These are phyloP conservation scores for Centropristis striata DNA, from an alignment of 2,113 vertebrate species.

Conservation along the genomic window DNA sequence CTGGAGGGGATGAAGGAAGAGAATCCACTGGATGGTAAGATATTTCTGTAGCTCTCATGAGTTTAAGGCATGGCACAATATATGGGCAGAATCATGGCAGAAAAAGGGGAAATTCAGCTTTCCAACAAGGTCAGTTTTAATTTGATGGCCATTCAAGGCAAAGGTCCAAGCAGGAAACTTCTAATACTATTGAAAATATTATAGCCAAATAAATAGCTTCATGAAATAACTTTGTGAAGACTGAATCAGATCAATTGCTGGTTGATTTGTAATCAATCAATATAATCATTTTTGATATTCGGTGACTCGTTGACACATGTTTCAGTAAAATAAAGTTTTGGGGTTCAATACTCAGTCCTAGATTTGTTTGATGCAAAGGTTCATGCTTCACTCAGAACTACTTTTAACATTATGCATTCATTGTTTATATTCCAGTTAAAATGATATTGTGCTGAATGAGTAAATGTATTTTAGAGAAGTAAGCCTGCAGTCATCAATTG, in stretches of 20 bases:
- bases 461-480: neutral
- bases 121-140: neutral
- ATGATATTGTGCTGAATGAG: neutral
- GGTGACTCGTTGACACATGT: neutral
- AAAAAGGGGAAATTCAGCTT: neutral
- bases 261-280: too few relatives aligned
- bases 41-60: neutral
- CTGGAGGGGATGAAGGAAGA: slow-evolving; percentile 84
- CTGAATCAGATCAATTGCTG: too few relatives aligned
- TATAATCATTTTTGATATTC: neutral
- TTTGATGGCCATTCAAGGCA: neutral
- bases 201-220: too few relatives aligned
- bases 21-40: slow-evolving; percentile 83
- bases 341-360: neutral
- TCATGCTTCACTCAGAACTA: neutral
- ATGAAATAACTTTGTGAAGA: too few relatives aligned
- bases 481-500: neutral
- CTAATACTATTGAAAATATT: too few relatives aligned
- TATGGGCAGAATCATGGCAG: neutral
- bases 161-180: neutral
- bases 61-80: neutral
- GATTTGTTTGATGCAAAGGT: neutral
- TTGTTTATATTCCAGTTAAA: neutral
- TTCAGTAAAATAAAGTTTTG: neutral
- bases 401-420: neutral